Evolutionary conservation across 2,113 vertebrate genomes (phyloP).

Genomic region (Myxocyprinus asiaticus): DNA sequence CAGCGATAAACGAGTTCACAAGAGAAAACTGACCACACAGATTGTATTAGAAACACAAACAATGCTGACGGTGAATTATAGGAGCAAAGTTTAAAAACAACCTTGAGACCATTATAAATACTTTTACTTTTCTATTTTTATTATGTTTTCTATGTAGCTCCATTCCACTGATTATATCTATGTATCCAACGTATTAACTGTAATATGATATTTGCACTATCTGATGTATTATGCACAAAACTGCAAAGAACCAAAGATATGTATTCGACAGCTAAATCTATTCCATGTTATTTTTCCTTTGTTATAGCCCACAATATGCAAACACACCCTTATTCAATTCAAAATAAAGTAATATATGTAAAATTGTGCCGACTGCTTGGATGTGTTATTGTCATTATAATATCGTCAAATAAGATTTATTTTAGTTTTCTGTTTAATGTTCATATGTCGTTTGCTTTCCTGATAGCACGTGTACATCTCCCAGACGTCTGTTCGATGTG

Average conservation of each 20-base stretch:
- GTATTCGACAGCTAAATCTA: slow-evolving; percentile 54
- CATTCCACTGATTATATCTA: slow-evolving; percentile 20
- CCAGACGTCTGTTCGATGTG: too few species aligned
- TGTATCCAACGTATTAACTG: slow-evolving; percentile 26
- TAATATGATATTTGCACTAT: slow-evolving; percentile 66
- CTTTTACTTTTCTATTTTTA: slow-evolving; percentile 17
- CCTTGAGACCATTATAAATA: not conserved
- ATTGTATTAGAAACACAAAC: not conserved
- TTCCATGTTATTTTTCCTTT: slow-evolving; percentile 33
- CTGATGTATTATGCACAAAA: slow-evolving; percentile 49
- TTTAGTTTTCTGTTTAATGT: too few species aligned
- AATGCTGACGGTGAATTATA: too few species aligned
- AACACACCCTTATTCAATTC: not conserved
- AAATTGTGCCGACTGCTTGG: not conserved
- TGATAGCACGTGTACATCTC: too few species aligned
- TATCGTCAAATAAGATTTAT: too few species aligned
- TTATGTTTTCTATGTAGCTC: not conserved
- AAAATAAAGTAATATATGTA: slow-evolving; percentile 37
- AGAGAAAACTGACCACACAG: not conserved
- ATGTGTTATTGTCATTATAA: too few species aligned
- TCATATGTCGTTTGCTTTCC: too few species aligned
- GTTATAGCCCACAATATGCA: not conserved
- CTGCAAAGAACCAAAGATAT: slow-evolving; percentile 70
- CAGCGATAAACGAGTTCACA: slow-evolving; percentile 58
- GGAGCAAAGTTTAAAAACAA: too few species aligned